Base-by-base conservation (phyloP, 2,797 vertebrate species). In the Dicrostonyx torquatus region DNA sequence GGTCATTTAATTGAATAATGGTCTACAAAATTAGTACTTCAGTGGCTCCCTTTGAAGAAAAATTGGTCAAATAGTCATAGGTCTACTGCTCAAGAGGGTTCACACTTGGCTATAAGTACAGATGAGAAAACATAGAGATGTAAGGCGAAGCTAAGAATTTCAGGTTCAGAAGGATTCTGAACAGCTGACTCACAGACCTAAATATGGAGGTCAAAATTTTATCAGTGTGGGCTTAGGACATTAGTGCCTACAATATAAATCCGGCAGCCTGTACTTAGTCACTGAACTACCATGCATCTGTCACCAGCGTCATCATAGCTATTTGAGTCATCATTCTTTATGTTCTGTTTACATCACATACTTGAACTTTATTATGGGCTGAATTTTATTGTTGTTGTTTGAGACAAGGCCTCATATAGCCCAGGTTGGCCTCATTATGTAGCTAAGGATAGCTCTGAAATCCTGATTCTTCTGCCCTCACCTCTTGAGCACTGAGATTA, bases 1-100 rank as follows among this genome's bases (percentile, higher is more conserved):
- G 53, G 53, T 93, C 80, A 91, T 93, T 85, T 83, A 85, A 84
- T 79, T 91, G 89, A 95, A 79, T 89, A 55, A 93, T 89, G 78
- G 4, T 34, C 40, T 87, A 58, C n/a, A 60, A 92, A 53, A 11
- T 94, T 89, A 70, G 92, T 50, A 60, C 20, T 68, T 88, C 20
- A 10, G 82, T 43, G 70, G 20, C 53, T 90, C 55, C 55, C 68
- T 95, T 89, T 79, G 95, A 94, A 58, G 34, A 90, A 72, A 73
- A 85, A 95, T 55, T 89, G 73, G 82, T 79, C 96, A 92, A 88
- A 68, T 13, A 89, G 66, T 84, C 85, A 87, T n/a, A 48, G 31
- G 62, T 68, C n/a, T 92, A 14, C 77, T 93, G 80, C 95, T 72
- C 29, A 77, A 86, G 58, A 68, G 70, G 55, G 92, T 88, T 92